Evolutionary conservation across 2,888 invertebrate species (phyloP).

Genomic region (Polydesmus complanatus): DNA sequence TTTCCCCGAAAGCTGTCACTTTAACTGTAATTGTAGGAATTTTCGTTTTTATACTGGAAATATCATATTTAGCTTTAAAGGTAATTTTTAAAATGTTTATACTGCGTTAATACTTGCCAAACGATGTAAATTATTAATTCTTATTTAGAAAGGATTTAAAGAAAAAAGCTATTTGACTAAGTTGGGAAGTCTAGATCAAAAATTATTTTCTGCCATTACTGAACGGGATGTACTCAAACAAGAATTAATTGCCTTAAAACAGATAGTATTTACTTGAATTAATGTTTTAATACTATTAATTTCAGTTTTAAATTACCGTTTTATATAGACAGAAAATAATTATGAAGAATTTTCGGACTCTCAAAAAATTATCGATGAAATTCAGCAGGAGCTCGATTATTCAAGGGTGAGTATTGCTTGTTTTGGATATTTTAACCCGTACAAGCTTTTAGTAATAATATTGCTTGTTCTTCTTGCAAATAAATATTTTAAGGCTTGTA

Average conservation of each 20-base stretch:
- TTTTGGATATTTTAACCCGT: not conserved
- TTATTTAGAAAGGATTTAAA: constrained; percentile 6
- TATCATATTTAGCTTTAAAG: constrained; percentile 11
- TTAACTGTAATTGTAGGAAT: constrained; percentile 16
- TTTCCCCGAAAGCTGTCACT: constrained; percentile 20
- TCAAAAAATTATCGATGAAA: not conserved
- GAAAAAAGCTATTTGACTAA: not conserved
- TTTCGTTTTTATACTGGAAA: constrained; percentile 10
- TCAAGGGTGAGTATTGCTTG: constrained; percentile 1
- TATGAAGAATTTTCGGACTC: not conserved
- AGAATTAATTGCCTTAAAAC: constrained; percentile 16
- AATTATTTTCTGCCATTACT: constrained; percentile 15
- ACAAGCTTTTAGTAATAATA: not conserved
- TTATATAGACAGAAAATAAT: constrained; percentile 2
- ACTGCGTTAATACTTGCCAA: too few relatives aligned
- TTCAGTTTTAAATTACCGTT: not conserved
- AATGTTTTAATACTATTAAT: not conserved
- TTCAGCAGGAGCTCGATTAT: constrained; percentile 2
- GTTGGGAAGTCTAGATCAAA: constrained; percentile 16
- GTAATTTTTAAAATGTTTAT: not conserved
- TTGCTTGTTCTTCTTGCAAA: not conserved
- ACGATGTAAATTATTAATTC: not conserved
- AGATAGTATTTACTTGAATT: constrained; percentile 9
- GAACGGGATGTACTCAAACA: constrained; percentile 19
- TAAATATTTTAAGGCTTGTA: too few relatives aligned